These are phyloP conservation scores for Dromius quadrimaculatus DNA, from an alignment of 2,888 invertebrate genomes.

Conservation along the genomic window DNA sequence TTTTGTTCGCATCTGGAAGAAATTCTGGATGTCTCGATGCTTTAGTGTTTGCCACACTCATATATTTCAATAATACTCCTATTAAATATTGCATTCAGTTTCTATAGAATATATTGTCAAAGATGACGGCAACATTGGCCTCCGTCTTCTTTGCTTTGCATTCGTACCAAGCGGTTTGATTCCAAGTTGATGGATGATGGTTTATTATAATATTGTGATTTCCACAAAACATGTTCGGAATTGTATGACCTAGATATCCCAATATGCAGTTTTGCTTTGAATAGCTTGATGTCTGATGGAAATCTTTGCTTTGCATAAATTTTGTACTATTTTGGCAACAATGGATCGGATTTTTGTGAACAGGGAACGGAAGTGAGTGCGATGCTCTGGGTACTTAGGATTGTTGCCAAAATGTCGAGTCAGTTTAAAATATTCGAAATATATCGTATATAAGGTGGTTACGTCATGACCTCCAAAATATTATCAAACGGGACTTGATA, in stretches of 20 bases:
- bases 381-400: background rate
- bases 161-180: background rate
- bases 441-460: too few relatives aligned
- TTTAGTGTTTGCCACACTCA: too few relatives aligned
- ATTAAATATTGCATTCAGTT: too few relatives aligned
- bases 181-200: background rate
- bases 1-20: too few relatives aligned
- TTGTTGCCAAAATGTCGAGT: background rate
- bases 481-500: too few relatives aligned
- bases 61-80: too few relatives aligned
- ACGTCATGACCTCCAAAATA: too few relatives aligned
- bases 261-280: background rate
- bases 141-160: background rate
- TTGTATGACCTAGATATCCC: background rate
- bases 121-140: too few relatives aligned
- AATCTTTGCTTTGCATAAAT: constrained; percentile 6
- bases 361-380: background rate
- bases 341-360: constrained; percentile 1
- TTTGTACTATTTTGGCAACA: background rate
- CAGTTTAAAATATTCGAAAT: background rate
- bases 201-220: constrained; percentile 8
- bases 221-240: background rate
- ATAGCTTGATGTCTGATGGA: too few relatives aligned
- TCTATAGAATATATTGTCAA: too few relatives aligned
- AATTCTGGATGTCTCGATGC: too few relatives aligned